A percentile compares a stretch with the other conserved stretches of the same genome.
These are phyloP conservation scores for Blastobasis lacticolella DNA, from an alignment of 2,888 invertebrate genomes.

Conservation along the genomic window DNA sequence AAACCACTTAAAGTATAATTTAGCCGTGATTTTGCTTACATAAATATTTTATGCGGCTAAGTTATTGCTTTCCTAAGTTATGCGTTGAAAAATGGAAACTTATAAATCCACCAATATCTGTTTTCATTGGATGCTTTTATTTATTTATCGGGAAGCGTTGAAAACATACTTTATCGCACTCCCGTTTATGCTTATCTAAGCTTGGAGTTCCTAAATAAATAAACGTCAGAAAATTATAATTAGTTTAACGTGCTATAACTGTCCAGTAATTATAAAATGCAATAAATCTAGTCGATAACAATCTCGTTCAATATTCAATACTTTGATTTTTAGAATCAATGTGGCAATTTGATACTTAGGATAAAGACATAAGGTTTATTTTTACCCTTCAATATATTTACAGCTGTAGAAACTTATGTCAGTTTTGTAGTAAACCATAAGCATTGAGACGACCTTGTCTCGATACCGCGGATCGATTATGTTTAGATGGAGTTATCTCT, in stretches of 20 bases:
- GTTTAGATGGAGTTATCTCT: constrained; percentile 1
- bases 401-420: too few species aligned
- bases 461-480: background rate
- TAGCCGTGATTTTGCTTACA: background rate
- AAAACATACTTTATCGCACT: background rate
- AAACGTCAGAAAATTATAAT: background rate
- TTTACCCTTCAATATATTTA: too few species aligned
- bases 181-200: background rate
- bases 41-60: background rate
- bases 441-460: constrained; percentile 4
- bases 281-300: constrained; percentile 1
- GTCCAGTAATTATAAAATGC: background rate
- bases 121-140: background rate
- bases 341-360: too few species aligned
- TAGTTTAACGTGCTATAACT: background rate
- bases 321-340: too few species aligned
- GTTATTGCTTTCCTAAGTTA: background rate
- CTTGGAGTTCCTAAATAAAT: background rate
- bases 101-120: background rate
- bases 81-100: background rate
- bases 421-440: too few species aligned
- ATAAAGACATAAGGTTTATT: too few species aligned
- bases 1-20: constrained; percentile 16
- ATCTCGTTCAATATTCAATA: constrained; percentile 2
- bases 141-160: background rate